phyloP scores from a whole-genome alignment of 2,888 invertebrate genomes.

The Sympetrum striolatum region DNA sequence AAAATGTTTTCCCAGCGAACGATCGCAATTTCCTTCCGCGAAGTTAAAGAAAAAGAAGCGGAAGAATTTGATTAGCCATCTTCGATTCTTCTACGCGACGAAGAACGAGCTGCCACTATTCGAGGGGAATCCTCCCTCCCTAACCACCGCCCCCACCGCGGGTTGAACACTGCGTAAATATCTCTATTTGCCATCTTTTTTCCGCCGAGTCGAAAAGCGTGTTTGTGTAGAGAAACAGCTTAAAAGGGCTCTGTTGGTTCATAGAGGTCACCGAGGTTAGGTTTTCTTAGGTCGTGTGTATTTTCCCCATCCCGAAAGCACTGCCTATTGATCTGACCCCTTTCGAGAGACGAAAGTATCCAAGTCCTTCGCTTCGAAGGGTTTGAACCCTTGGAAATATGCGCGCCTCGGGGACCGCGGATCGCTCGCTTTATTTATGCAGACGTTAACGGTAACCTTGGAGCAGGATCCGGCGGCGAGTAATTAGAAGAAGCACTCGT shows the following conservation, averaged over 20 bases:
- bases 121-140: neutral
- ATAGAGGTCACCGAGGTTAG: neutral
- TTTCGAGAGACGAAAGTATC: neutral
- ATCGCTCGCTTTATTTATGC: neutral
- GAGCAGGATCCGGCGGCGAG: neutral
- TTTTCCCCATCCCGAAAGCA: neutral
- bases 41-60: neutral
- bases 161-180: neutral
- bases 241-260: neutral
- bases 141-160: neutral
- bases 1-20: neutral
- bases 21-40: neutral
- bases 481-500: neutral
- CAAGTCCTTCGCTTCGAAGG: neutral
- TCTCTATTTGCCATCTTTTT: neutral
- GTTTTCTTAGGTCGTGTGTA: neutral
- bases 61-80: constrained; percentile 11
- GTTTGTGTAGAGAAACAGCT: neutral
- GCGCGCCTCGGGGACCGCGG: neutral
- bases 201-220: neutral
- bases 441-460: neutral
- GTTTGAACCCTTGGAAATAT: neutral
- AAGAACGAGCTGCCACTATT: neutral
- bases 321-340: neutral
- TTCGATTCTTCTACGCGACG: neutral